Percentiles rank a stretch among this genome's conserved stretches.
phyloP scores from a whole-genome alignment of 35 echinoderm and acorn worm species.

The Patiria miniata region DNA sequence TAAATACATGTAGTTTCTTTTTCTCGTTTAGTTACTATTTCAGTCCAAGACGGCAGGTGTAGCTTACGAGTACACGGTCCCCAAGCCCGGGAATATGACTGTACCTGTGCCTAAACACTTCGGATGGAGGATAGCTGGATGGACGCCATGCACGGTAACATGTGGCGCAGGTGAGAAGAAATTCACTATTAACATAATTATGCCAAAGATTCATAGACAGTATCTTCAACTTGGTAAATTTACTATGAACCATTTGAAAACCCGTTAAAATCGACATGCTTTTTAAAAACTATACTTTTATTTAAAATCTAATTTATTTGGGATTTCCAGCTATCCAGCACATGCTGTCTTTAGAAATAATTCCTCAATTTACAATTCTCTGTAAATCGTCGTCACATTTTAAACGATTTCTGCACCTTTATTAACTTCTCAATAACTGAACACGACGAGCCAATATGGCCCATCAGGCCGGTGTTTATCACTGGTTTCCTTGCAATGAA shows the following conservation, averaged over 20 bases:
- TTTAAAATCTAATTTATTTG: neutral
- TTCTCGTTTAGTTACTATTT: conserved; percentile 55
- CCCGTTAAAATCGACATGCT: neutral
- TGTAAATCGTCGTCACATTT: too few relatives aligned
- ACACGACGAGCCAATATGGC: too few relatives aligned
- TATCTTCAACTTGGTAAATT: neutral
- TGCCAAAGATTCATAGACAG: neutral
- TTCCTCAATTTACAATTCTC: too few relatives aligned
- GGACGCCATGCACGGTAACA: conserved; percentile 80
- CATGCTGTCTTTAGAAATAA: too few relatives aligned
- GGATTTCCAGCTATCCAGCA: too few relatives aligned
- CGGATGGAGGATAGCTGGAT: conserved; percentile 56
- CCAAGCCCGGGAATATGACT: conserved; percentile 59
- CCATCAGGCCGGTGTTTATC: too few relatives aligned
- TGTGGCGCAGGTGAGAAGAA: conserved; percentile 87
- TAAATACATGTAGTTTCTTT: neutral
- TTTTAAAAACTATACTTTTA: too few relatives aligned
- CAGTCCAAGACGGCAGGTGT: conserved; percentile 62
- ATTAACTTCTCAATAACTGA: too few relatives aligned
- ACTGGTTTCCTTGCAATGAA: too few relatives aligned
- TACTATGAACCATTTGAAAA: neutral
- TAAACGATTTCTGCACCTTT: too few relatives aligned
- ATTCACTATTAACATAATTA: neutral
- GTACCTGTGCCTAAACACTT: conserved; percentile 36
- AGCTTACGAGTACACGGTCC: conserved; percentile 75